Evolutionary conservation across 2,888 invertebrate genomes (phyloP).

Genomic region (Candidula unifasciata): DNA sequence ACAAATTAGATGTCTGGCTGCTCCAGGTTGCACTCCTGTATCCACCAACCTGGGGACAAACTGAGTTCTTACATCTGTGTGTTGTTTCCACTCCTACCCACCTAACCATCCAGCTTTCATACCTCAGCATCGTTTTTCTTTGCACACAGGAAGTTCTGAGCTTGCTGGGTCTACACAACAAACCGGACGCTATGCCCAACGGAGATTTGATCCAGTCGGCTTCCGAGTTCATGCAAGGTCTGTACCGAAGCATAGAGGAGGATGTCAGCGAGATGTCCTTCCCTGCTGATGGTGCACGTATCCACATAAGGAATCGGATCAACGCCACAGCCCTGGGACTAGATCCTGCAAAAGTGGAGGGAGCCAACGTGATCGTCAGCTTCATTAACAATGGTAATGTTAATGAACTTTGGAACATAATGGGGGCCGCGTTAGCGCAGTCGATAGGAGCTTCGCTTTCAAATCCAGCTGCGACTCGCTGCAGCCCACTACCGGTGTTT

Average conservation of each 20-base stretch:
- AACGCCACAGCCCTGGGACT: slow-evolving; percentile 62
- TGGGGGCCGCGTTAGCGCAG: too few relatives aligned
- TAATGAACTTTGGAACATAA: too few relatives aligned
- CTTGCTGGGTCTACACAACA: slow-evolving; percentile 89
- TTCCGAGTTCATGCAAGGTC: slow-evolving; percentile 91
- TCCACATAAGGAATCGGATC: slow-evolving; percentile 54
- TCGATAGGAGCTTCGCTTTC: too few relatives aligned
- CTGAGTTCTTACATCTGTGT: too few relatives aligned
- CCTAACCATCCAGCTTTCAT: too few relatives aligned
- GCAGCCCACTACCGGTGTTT: too few relatives aligned
- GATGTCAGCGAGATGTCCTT: slow-evolving; percentile 75
- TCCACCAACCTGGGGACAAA: too few relatives aligned
- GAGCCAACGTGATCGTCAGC: slow-evolving; percentile 96
- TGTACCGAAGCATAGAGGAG: slow-evolving; percentile 88
- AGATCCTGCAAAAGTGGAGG: slow-evolving; percentile 82
- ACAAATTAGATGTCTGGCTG: too few relatives aligned
- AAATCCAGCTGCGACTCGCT: too few relatives aligned
- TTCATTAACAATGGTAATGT: slow-evolving; percentile 90
- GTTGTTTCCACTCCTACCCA: too few relatives aligned
- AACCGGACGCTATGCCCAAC: slow-evolving; percentile 81
- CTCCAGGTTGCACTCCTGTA: too few relatives aligned
- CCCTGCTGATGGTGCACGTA: slow-evolving; percentile 59
- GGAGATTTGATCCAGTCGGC: slow-evolving; percentile 79
- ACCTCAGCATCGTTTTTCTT: too few relatives aligned
- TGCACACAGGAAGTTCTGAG: slow-evolving; percentile 85